phyloP scores from a whole-genome alignment of 1,140 invertebrate genomes.

The Diuraphis noxia region DNA sequence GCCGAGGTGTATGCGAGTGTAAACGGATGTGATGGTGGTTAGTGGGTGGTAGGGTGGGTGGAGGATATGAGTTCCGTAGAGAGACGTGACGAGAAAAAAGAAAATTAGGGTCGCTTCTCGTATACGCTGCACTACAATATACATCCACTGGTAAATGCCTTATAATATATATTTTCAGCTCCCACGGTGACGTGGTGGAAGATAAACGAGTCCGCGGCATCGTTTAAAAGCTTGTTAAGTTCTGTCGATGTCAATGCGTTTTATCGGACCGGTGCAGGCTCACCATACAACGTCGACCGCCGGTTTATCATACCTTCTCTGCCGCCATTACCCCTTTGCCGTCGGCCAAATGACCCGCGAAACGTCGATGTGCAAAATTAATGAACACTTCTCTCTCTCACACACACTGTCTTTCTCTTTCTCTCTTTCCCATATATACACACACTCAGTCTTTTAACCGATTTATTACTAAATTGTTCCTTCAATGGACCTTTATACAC shows the following conservation, averaged over 20 bases:
- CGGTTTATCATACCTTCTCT: not conserved
- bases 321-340: not conserved
- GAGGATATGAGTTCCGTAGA: not conserved
- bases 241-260: conserved; percentile 30
- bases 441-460: not conserved
- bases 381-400: not conserved
- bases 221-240: conserved; percentile 53
- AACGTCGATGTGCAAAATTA: conserved; percentile 48
- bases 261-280: conserved; percentile 49
- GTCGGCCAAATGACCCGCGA: conserved; percentile 49
- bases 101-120: not conserved
- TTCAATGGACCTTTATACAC: not conserved
- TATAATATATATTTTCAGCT: not conserved
- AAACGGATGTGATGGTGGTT: not conserved
- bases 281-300: not conserved
- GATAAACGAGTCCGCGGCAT: conserved; percentile 44
- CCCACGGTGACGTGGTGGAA: not conserved
- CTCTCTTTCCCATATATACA: not conserved
- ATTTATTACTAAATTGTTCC: conserved; percentile 9
- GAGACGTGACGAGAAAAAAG: conserved; percentile 12
- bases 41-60: not conserved
- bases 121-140: not conserved
- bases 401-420: not conserved
- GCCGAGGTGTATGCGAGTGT: not conserved
- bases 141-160: not conserved